phyloP scores from a whole-genome alignment of 2,888 invertebrate genomes.

The Elmis aenea region DNA sequence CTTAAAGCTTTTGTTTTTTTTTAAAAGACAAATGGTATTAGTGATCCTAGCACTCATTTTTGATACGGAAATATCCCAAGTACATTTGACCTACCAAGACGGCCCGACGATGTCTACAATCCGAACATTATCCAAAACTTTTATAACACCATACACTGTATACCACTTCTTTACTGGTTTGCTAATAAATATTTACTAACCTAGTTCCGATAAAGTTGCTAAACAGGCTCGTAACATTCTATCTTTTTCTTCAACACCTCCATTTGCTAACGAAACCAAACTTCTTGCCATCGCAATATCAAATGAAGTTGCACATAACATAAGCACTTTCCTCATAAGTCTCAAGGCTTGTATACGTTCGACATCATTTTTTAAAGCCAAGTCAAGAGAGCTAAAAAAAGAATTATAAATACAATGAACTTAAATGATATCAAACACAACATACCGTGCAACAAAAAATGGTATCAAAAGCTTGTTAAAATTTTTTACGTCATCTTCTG shows the following conservation, averaged over 20 bases:
- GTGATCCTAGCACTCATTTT: no score
- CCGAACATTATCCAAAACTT: no score
- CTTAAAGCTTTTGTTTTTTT: no score
- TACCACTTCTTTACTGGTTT: constrained; percentile 2
- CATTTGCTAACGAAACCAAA: constrained; percentile 76
- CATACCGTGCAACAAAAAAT: constrained; percentile 71
- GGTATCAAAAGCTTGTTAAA: constrained; percentile 80
- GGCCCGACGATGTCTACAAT: no score
- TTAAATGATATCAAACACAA: no score
- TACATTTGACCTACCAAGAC: no score
- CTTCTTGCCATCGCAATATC: constrained; percentile 74
- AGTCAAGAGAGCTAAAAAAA: constrained; percentile 72
- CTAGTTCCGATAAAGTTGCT: constrained; percentile 84
- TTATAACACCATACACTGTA: no score
- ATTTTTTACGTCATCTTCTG: constrained; percentile 70
- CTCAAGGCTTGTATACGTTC: constrained; percentile 89
- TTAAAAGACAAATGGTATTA: no score
- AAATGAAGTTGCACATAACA: constrained; percentile 61
- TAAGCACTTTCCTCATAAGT: constrained; percentile 68
- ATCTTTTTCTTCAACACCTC: constrained; percentile 75
- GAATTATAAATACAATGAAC: neutral
- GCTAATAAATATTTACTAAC: constrained; percentile 45
- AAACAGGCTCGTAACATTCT: constrained; percentile 78
- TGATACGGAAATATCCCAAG: no score
- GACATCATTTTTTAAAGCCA: constrained; percentile 84